Conservation (phyloP, 2,113 vertebrate species). For the Lonchura striata region DNA sequence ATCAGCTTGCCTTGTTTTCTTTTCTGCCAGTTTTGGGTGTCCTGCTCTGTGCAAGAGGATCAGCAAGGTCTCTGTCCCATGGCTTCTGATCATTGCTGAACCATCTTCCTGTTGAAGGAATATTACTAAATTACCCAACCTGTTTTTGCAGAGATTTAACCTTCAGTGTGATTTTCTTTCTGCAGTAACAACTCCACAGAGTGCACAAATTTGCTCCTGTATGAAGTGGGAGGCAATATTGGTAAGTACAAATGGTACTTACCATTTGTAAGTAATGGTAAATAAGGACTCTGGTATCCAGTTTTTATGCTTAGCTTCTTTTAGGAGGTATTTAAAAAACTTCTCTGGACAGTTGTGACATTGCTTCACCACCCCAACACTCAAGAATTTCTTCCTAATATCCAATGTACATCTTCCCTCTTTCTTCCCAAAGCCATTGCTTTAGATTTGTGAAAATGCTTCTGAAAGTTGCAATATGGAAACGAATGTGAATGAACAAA, state of each 20-base stretch:
- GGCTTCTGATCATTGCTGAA: background rate
- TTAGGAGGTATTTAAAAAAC: background rate
- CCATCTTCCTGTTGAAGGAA: background rate
- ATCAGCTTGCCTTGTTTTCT: background rate
- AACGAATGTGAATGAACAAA: background rate
- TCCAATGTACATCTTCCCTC: background rate
- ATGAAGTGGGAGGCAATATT: constrained; percentile 88
- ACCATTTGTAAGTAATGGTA: too few species aligned
- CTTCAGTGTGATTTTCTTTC: background rate
- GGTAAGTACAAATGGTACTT: constrained; percentile 67
- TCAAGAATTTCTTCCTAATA: background rate
- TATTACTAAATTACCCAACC: accelerated
- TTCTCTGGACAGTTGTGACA: background rate
- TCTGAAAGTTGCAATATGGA: background rate
- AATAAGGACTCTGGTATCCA: background rate
- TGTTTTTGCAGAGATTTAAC: background rate
- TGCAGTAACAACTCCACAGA: constrained; percentile 72
- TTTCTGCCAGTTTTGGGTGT: background rate
- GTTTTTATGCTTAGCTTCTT: background rate
- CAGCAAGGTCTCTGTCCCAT: background rate
- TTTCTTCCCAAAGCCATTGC: background rate
- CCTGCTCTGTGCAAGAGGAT: background rate
- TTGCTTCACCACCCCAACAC: background rate
- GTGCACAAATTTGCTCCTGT: constrained; percentile 73
- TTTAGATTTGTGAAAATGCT: background rate